Percentiles rank a stretch among this genome's conserved stretches.
These are phyloP conservation scores for Dysdera silvatica DNA, from an alignment of 1,140 invertebrate genomes.

Conservation along the genomic window DNA sequence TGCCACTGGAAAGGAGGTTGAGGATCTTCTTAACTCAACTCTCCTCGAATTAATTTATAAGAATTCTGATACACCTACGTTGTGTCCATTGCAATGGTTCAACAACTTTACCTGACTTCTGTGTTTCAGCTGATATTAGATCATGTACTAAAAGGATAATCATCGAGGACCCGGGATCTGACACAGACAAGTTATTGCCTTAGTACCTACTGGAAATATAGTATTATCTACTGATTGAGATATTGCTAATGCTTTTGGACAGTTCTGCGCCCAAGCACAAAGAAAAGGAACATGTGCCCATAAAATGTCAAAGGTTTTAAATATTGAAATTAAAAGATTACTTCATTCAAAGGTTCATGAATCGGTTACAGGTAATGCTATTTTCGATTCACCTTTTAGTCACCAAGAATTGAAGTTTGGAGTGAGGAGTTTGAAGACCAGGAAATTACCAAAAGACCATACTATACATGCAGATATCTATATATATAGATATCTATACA, in stretches of 20 bases:
- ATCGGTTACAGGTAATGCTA: neutral
- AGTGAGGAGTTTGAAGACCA: neutral
- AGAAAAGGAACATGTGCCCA: neutral
- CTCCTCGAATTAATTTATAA: conserved; percentile 10
- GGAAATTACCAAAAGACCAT: neutral
- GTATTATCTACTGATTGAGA: neutral
- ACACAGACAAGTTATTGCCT: too few species aligned
- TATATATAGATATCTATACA: neutral
- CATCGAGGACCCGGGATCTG: neutral
- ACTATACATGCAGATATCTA: neutral
- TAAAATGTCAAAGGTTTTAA: neutral
- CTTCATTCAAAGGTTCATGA: neutral
- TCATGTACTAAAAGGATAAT: neutral
- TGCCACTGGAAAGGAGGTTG: conserved; percentile 9
- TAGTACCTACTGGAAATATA: neutral
- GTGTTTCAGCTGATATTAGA: conserved; percentile 7
- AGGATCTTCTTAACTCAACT: conserved; percentile 1
- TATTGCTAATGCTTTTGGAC: neutral
- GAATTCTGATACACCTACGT: neutral
- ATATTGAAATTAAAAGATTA: neutral
- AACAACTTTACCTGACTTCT: neutral
- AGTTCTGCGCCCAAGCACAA: neutral
- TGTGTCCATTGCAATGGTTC: conserved; percentile 3
- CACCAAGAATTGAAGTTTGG: neutral
- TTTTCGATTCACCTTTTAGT: neutral